Base-by-base conservation (phyloP, 1,140 invertebrate species). In the Drosophila ohnishii region DNA sequence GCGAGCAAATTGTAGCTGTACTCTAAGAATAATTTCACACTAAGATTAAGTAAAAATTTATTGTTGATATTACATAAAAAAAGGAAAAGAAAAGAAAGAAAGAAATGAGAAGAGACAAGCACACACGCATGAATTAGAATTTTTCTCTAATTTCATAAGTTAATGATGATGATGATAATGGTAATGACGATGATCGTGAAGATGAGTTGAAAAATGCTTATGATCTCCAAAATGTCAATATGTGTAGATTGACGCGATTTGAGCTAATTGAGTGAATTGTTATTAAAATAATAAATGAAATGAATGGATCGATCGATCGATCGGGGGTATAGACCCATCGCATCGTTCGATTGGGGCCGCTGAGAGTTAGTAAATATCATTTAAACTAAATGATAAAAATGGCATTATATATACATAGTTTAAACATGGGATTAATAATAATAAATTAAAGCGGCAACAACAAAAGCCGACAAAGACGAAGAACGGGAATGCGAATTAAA, bases 241-340 rank as follows among this genome's bases (percentile, higher is more conserved):
- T 81, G 61, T 84, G 77, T 70, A 78, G 83, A 87, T 84, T 88
- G 84, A 59, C 80, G 80, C 74, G 75, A 88, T 88, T 88, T 80
- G 80, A 88, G 84, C 85, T 88, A 89, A 75, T 80, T 88, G 84
- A 88, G 85, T 88, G 84, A 88, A 88, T 88, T 88, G 84, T 88
- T 88, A 83, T 88, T 88, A 78, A 88, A 88, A 88, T 88, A 88
- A 75, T 88, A 79, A 87, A 82, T 77, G 80, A 59, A 80, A 69
- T 85, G 76, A 75, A 50, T 51, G 75, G 56, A 60, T 55, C 56
- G 62, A 78, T 72, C 72, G 75, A 70, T 72, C 28, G 5, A 0
- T 22, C 22, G 25, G 25, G 50, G 34, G 11, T 32, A n/a, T 37
- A 37, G 19, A 22, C 34, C 51, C 25, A 28, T 5, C 32, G 16